Conservation (phyloP, 53 echinoderm and acorn worm species). For the Apostichopus leukothele region DNA sequence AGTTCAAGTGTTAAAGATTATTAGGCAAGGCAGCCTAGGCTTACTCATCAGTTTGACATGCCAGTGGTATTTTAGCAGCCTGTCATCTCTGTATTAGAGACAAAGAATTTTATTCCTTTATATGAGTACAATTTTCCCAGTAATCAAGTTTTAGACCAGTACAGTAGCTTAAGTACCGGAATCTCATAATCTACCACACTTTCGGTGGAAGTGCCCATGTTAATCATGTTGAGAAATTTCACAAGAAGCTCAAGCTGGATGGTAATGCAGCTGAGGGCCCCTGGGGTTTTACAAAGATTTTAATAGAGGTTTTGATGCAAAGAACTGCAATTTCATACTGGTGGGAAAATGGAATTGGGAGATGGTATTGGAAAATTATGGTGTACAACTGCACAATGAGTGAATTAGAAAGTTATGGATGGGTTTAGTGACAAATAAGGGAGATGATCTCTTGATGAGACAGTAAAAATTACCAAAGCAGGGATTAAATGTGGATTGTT, state of each 20-base stretch:
- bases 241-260: not conserved
- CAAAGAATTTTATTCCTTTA: not conserved
- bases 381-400: not conserved
- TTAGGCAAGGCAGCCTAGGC: conserved; percentile 8
- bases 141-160: no score
- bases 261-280: conserved; percentile 20
- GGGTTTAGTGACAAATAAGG: not conserved
- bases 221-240: not conserved
- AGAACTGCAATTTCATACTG: conserved; percentile 21
- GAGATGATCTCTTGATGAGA: no score
- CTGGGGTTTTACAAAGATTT: conserved; percentile 22
- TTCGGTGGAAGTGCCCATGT: no score
- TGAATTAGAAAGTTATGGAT: not conserved
- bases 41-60: not conserved
- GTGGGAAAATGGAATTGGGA: conserved; percentile 30
- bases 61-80: not conserved
- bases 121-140: not conserved
- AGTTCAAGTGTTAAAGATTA: conserved; percentile 33
- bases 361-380: conserved; percentile 16
- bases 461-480: no score
- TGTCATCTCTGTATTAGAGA: not conserved
- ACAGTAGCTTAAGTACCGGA: no score
- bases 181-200: no score
- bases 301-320: conserved; percentile 8
- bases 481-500: no score